Base-by-base conservation (phyloP, 1,140 invertebrate genomes). In the Drosophila sturtevanti region DNA sequence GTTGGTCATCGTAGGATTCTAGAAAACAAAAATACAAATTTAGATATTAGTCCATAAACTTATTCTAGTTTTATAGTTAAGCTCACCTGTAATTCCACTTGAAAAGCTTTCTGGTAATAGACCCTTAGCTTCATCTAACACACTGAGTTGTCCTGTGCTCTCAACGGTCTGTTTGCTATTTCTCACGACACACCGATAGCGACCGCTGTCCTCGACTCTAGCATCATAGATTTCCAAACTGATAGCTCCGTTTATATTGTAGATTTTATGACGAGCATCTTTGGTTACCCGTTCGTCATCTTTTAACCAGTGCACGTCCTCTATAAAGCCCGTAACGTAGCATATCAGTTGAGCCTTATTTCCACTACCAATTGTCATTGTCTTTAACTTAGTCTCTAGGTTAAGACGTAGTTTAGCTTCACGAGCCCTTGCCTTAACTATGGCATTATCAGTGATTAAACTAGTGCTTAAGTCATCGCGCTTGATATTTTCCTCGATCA, bases 151-250 rank as follows among this genome's bases (percentile, higher is more conserved):
- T n/a, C 94, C 94, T 16, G 93, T 93, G 44, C 94, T 95, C 18
- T 92, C 92, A 7, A 93, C 92, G 16, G 93, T 92, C 44, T 96
- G 95, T 54, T 94, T 92, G 62, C 91, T 89, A 86, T 96, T 96
- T 48, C 90, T 93, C 11, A 94, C 95, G 21, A 94, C 87, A 77
- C 95, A 96, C 16, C 93, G 79, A 63, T 92, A 92, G 37, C 68
- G 16, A 3, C 89, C 91, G 38, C 86, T 91, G 55, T 92, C 91
- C 51, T 89, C 90, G 11, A 75, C 58, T 4, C 77, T 70, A 3
- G 86, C 84, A 79, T 92, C 89, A 56, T 89, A 84, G 18, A 92
- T 91, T 38, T 92, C 91, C 31, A 92, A 55, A 24, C 82, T 91
- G 10, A 92, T 79, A 14, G 84, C 81, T 4, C 90, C 91, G 58